A percentile compares a stretch with the other conserved stretches of the same genome.
These are phyloP conservation scores for Drosophila yooni DNA, from an alignment of 2,888 invertebrate species.

Conservation along the genomic window DNA sequence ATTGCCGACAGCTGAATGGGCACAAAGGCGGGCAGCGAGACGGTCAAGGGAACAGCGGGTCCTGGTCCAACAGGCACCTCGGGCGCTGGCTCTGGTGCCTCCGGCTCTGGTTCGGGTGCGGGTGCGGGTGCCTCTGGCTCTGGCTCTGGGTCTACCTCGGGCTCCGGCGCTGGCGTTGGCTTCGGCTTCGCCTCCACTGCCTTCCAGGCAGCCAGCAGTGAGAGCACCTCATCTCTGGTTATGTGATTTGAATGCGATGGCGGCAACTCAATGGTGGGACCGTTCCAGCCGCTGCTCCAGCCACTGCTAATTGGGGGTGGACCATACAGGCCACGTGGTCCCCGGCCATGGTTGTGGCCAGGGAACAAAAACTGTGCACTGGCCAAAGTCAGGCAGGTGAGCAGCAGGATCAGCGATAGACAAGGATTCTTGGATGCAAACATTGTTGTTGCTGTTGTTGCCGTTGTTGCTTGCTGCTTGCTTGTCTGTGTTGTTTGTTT, in stretches of 20 bases:
- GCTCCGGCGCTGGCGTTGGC: constrained; percentile 79
- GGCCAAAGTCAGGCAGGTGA: constrained; percentile 34
- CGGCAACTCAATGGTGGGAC: constrained; percentile 49
- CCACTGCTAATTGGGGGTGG: constrained; percentile 32
- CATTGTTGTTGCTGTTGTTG: constrained; percentile 29
- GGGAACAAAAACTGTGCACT: constrained; percentile 47
- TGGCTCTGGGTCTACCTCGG: constrained; percentile 80
- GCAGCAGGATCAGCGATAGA: constrained; percentile 41
- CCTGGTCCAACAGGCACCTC: constrained; percentile 79
- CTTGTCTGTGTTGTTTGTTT: neutral
- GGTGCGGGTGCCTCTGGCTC: constrained; percentile 47
- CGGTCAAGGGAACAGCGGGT: constrained; percentile 81
- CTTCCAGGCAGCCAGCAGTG: constrained; percentile 78
- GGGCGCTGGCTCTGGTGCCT: constrained; percentile 79
- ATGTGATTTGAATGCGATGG: constrained; percentile 65
- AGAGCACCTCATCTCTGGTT: constrained; percentile 79
- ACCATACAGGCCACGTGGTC: constrained; percentile 31
- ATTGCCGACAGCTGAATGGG: constrained; percentile 84
- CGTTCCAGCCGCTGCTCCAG: constrained; percentile 55
- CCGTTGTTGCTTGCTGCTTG: neutral
- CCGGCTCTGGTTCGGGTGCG: constrained; percentile 83
- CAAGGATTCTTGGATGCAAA: constrained; percentile 27
- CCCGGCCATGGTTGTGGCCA: constrained; percentile 6
- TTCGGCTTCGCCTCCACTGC: constrained; percentile 64
- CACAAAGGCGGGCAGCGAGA: constrained; percentile 83